Conservation (phyloP, 2,113 vertebrate species). For the Stegostoma tigrinum region DNA sequence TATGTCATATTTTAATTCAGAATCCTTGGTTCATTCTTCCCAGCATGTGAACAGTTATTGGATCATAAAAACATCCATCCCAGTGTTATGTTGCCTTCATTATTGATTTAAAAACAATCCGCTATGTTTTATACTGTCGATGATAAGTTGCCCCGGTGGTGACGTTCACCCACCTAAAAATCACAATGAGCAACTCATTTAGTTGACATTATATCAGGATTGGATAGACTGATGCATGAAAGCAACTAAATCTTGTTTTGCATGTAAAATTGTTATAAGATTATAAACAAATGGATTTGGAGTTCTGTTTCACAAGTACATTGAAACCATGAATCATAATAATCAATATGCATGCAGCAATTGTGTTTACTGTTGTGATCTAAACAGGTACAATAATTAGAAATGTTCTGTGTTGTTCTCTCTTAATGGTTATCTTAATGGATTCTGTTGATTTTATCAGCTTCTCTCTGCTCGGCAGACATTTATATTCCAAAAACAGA, state of each 20-base stretch:
- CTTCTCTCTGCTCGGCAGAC: background rate
- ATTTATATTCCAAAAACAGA: conserved; percentile 14
- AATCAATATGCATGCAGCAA: background rate
- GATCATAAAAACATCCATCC: background rate
- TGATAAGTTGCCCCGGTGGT: background rate
- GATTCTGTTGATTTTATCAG: conserved; percentile 10
- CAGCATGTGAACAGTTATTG: background rate
- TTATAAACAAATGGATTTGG: background rate
- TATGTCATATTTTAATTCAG: background rate
- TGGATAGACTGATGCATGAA: background rate
- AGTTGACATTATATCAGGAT: background rate
- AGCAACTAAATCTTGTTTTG: background rate
- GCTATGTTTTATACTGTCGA: background rate
- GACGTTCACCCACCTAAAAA: background rate
- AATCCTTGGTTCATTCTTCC: background rate
- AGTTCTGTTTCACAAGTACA: background rate
- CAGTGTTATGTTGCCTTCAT: background rate
- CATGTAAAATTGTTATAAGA: background rate
- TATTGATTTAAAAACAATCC: background rate
- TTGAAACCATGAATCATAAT: conserved; percentile 3
- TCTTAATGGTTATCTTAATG: conserved; percentile 18
- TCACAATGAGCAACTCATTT: background rate
- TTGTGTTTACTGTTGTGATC: background rate
- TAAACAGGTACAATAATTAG: conserved; percentile 2
- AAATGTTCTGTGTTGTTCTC: background rate